Percentiles rank a stretch among this genome's conserved stretches.
Conservation (phyloP, 2,797 vertebrate genomes). For the Rhabdomys pumilio region DNA sequence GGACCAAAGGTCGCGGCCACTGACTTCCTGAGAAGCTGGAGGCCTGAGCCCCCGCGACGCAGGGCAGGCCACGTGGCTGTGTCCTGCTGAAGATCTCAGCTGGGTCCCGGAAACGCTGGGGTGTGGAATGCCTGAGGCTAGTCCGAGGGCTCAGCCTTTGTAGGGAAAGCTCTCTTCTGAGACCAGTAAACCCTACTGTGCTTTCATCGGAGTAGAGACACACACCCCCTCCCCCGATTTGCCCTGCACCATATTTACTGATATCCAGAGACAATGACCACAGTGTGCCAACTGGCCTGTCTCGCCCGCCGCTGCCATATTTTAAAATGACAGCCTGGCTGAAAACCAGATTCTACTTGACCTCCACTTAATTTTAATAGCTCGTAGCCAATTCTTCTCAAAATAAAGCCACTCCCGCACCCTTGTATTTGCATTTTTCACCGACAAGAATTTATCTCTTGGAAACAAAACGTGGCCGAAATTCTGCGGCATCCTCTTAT, state of each 20-base stretch:
- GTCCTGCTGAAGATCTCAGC: not conserved
- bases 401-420: constrained; percentile 39
- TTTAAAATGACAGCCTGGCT: constrained; percentile 69
- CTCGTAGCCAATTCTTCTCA: not conserved
- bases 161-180: not conserved
- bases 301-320: not conserved
- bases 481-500: not conserved
- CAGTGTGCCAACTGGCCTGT: constrained; percentile 33
- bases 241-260: not conserved
- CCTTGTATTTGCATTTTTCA: constrained; percentile 15
- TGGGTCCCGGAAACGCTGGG: constrained; percentile 3
- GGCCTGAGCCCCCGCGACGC: constrained; percentile 18
- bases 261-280: constrained; percentile 49
- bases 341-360: constrained; percentile 67
- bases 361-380: constrained; percentile 59
- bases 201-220: not conserved
- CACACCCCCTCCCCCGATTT: not conserved
- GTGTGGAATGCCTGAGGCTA: not conserved
- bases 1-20: constrained; percentile 4
- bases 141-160: not conserved
- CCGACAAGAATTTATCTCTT: constrained; percentile 17
- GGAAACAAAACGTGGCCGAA: constrained; percentile 39
- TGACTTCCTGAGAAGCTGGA: not conserved
- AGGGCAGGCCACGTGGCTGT: constrained; percentile 71
- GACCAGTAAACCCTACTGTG: not conserved